Evolutionary conservation across 2,888 invertebrate genomes (phyloP).

Genomic region (Erebia epiphron): DNA sequence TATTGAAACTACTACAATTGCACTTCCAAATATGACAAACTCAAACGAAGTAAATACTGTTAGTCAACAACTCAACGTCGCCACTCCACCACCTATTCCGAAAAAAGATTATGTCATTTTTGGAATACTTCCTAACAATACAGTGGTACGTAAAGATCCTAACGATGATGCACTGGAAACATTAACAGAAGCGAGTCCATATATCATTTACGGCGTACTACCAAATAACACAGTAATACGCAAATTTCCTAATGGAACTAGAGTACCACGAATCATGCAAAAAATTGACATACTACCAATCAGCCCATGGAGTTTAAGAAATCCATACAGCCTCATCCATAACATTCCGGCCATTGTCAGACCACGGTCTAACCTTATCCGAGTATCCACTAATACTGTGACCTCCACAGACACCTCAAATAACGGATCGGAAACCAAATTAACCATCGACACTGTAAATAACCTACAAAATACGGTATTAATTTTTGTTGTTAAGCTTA

Average conservation of each 20-base stretch:
- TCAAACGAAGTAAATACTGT: conserved; percentile 50
- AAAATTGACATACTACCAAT: conserved; percentile 84
- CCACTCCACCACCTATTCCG: conserved; percentile 64
- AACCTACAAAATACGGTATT: conserved; percentile 81
- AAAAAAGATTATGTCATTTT: conserved; percentile 88
- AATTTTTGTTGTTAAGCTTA: conserved; percentile 79
- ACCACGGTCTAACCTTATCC: conserved; percentile 82
- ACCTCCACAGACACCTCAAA: conserved; percentile 81
- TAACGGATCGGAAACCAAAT: conserved; percentile 81
- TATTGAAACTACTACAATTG: conserved; percentile 47
- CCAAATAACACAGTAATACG: conserved; percentile 91
- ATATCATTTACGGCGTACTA: conserved; percentile 88
- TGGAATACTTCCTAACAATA: conserved; percentile 90
- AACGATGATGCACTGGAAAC: conserved; percentile 85
- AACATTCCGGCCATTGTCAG: conserved; percentile 82
- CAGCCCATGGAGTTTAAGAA: conserved; percentile 83
- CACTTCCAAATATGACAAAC: conserved; percentile 48
- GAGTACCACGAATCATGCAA: conserved; percentile 86
- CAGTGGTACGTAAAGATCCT: conserved; percentile 89
- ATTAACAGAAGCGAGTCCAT: conserved; percentile 87
- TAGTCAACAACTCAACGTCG: conserved; percentile 51
- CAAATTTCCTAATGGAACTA: conserved; percentile 91
- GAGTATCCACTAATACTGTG: conserved; percentile 87
- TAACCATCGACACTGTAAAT: conserved; percentile 82
- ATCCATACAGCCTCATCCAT: conserved; percentile 84